Evolutionary conservation across 2,888 invertebrate species (phyloP).

Genomic region (Rhorus exstirpatorius): DNA sequence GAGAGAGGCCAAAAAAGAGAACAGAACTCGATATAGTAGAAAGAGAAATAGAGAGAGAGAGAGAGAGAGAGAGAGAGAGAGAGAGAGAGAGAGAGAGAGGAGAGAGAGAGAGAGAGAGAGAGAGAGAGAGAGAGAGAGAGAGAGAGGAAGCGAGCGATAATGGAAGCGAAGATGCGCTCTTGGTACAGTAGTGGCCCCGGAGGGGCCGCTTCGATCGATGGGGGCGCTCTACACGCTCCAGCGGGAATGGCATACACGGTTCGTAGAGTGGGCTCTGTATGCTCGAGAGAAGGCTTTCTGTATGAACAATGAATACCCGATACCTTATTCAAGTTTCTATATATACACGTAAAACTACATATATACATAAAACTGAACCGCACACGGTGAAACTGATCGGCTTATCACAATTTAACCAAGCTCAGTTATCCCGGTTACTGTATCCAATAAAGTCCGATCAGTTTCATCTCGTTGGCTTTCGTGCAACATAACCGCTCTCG

Average conservation of each 20-base stretch:
- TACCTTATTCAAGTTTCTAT: constrained; percentile 48
- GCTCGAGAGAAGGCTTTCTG: constrained; percentile 44
- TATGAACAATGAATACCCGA: constrained; percentile 62
- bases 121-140: constrained; percentile 10
- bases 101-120: constrained; percentile 40
- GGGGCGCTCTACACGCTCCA: constrained; percentile 37
- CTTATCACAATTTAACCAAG: constrained; percentile 9
- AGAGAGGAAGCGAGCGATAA: constrained; percentile 58
- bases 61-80: constrained; percentile 57
- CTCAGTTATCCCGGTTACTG: not conserved
- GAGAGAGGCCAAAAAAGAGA: constrained; percentile 29
- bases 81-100: constrained; percentile 51
- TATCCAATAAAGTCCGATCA: not conserved
- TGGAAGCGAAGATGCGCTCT: constrained; percentile 62
- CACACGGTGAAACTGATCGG: constrained; percentile 29
- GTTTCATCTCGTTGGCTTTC: not conserved
- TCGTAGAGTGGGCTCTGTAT: constrained; percentile 32
- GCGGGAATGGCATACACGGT: constrained; percentile 16
- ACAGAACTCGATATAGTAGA: constrained; percentile 32
- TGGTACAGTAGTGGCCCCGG: constrained; percentile 51
- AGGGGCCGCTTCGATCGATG: constrained; percentile 48
- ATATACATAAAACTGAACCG: not conserved
- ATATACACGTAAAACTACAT: not conserved
- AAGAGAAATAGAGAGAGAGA: constrained; percentile 3
- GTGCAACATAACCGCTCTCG: too few species aligned